Evolutionary conservation across 2,888 invertebrate species (phyloP).

Genomic region (Eristalinus aeneus): DNA sequence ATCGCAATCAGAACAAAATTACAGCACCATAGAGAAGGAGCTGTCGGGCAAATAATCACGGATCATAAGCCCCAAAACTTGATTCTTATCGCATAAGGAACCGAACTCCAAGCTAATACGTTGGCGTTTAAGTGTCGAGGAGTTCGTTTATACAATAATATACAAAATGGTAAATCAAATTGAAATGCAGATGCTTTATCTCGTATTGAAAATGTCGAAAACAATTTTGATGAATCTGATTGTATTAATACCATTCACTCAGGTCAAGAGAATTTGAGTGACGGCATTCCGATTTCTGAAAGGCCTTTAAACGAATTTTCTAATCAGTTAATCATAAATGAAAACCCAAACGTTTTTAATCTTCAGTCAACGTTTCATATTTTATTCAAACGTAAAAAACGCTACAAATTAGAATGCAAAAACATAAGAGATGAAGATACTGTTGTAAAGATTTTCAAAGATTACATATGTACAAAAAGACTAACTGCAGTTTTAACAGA

Average conservation of each 20-base stretch:
- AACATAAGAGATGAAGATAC: background rate
- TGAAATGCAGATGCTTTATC: constrained; percentile 4
- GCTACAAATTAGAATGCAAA: background rate
- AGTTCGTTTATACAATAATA: background rate
- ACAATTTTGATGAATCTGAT: background rate
- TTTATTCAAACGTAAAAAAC: background rate
- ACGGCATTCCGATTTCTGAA: background rate
- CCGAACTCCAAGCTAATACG: background rate
- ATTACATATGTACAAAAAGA: background rate
- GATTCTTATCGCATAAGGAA: constrained; percentile 4
- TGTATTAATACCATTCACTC: background rate
- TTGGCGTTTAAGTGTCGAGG: background rate
- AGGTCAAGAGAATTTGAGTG: background rate
- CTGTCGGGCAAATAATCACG: constrained; percentile 2
- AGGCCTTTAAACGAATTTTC: background rate
- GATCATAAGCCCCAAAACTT: constrained; percentile 10
- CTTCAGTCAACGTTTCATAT: background rate
- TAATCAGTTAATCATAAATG: background rate
- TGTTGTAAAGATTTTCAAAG: background rate
- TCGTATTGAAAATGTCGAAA: background rate
- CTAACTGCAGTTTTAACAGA: background rate
- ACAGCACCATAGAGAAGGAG: background rate
- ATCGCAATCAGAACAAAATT: background rate
- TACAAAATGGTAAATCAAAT: constrained; percentile 11
- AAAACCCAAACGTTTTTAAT: background rate